Evolutionary conservation across 2,888 invertebrate species (phyloP).

Genomic region (Synergus umbraculus): DNA sequence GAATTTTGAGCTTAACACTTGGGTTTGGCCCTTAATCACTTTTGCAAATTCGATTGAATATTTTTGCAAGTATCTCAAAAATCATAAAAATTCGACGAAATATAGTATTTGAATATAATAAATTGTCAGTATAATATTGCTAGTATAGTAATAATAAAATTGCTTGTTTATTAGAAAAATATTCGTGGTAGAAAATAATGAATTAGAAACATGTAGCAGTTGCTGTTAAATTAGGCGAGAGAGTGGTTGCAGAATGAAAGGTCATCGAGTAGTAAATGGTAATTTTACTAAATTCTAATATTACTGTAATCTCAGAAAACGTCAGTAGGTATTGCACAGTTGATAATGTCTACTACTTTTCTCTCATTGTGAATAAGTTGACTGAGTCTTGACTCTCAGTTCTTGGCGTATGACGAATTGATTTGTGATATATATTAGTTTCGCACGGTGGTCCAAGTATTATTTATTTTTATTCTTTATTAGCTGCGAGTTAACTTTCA

Average conservation of each 20-base stretch:
- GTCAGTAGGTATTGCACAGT: constrained; percentile 10
- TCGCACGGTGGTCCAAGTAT: constrained; percentile 34
- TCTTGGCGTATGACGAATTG: constrained; percentile 36
- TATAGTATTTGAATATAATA: too few species aligned
- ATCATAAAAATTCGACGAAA: too few species aligned
- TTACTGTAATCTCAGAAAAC: constrained; percentile 24
- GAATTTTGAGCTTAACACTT: too few species aligned
- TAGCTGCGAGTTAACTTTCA: constrained; percentile 33
- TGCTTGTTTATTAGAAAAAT: neutral
- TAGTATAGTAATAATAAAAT: too few species aligned
- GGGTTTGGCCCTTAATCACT: too few species aligned
- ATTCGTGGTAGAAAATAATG: neutral
- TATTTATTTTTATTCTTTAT: constrained; percentile 33
- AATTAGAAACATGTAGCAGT: constrained; percentile 16
- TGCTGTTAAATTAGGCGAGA: constrained; percentile 7
- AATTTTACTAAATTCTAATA: constrained; percentile 38
- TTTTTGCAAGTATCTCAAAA: too few species aligned
- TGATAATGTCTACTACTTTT: constrained; percentile 17
- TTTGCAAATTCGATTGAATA: too few species aligned
- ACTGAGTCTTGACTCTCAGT: neutral
- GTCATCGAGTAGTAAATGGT: constrained; percentile 31
- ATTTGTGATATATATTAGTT: constrained; percentile 40
- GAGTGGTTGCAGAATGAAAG: constrained; percentile 16
- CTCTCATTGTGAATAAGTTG: neutral
- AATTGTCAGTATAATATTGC: too few species aligned